Conservation (phyloP, 2,888 invertebrate species). For the Timandra comae region DNA sequence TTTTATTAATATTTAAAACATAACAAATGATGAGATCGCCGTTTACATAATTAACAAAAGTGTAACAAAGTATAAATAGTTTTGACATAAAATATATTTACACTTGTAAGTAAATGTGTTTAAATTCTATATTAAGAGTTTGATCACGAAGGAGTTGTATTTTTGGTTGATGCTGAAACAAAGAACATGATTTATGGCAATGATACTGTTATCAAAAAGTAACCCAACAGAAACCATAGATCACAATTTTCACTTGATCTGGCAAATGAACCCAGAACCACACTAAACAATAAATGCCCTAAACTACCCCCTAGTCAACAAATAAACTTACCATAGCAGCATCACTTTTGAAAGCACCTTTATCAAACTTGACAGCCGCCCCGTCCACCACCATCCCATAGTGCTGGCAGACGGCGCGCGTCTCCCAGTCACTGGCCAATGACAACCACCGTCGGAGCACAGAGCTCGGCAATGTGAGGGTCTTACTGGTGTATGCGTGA, state of each 20-base stretch:
- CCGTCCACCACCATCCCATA: slow-evolving; percentile 61
- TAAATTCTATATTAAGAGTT: slow-evolving; percentile 24
- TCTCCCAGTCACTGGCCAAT: slow-evolving; percentile 53
- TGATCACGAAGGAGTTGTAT: slow-evolving; percentile 19
- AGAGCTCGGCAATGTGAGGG: slow-evolving; percentile 62
- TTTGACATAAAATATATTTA: too few relatives aligned
- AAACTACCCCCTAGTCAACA: too few relatives aligned
- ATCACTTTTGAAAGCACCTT: slow-evolving; percentile 47
- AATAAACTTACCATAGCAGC: slow-evolving; percentile 53
- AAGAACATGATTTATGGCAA: too few relatives aligned
- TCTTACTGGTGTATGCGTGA: slow-evolving; percentile 76
- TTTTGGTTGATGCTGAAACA: slow-evolving; percentile 33
- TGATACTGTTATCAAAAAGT: too few relatives aligned
- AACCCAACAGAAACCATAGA: too few relatives aligned
- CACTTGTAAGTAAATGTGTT: slow-evolving; percentile 24
- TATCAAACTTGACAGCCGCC: slow-evolving; percentile 35
- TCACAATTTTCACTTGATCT: too few relatives aligned
- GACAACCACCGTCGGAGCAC: slow-evolving; percentile 64
- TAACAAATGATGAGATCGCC: slow-evolving; percentile 14
- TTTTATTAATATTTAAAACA: slow-evolving; percentile 31
- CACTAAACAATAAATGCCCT: too few relatives aligned
- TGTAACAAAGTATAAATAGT: too few relatives aligned
- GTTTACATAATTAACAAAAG: background rate
- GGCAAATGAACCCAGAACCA: too few relatives aligned
- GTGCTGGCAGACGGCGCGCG: slow-evolving; percentile 58